These are phyloP conservation scores for Pseudorhombus dupliciocellatus DNA, from an alignment of 2,113 vertebrate species.

Conservation along the genomic window DNA sequence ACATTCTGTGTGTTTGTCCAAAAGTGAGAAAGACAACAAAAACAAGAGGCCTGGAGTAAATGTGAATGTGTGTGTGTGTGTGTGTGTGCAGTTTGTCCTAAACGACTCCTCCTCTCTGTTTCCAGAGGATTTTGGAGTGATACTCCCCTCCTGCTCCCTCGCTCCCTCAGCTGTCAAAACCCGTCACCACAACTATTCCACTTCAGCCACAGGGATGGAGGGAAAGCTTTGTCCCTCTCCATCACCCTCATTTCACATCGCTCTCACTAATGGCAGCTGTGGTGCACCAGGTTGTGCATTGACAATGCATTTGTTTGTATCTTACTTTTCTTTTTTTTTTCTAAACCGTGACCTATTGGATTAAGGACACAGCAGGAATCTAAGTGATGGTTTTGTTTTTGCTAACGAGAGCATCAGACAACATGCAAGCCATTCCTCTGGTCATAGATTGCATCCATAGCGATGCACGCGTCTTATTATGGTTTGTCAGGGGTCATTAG, in stretches of 20 bases:
- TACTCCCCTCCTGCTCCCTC: constrained; percentile 68
- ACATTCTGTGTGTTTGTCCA: constrained; percentile 7
- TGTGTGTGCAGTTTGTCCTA: constrained; percentile 51
- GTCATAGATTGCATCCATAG: constrained; percentile 52
- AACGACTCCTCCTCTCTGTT: constrained; percentile 61
- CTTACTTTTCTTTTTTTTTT: background rate
- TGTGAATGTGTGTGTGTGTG: background rate
- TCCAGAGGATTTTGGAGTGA: constrained; percentile 70
- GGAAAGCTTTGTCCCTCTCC: constrained; percentile 63
- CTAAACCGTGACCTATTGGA: constrained; percentile 29
- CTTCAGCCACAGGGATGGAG: constrained; percentile 62
- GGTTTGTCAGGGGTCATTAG: constrained; percentile 74
- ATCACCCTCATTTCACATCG: constrained; percentile 55
- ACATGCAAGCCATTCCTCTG: constrained; percentile 44
- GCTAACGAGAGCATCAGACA: constrained; percentile 27
- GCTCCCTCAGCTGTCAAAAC: constrained; percentile 73
- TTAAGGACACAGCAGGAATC: constrained; percentile 41
- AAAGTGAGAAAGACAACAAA: constrained; percentile 47
- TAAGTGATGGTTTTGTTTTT: constrained; percentile 47
- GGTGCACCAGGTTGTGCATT: constrained; percentile 31
- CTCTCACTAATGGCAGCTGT: constrained; percentile 48
- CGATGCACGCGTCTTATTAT: constrained; percentile 65
- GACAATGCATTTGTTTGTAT: constrained; percentile 30
- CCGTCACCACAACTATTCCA: constrained; percentile 76
- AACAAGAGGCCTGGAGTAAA: constrained; percentile 18